Conservation (phyloP, 1,140 invertebrate genomes). For the Macrobrachium rosenbergii region DNA sequence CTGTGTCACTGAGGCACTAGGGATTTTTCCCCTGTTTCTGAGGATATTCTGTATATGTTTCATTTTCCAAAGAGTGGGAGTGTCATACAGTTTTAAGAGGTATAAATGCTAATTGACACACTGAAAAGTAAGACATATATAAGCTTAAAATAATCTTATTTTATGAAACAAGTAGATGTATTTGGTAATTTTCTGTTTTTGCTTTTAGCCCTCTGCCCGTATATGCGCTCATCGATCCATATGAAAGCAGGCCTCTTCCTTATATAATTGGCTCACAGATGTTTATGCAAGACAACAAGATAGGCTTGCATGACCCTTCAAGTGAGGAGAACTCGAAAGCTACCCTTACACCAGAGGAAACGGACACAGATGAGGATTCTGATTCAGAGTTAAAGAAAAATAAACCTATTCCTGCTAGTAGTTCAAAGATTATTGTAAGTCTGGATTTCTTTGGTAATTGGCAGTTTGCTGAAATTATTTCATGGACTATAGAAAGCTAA, state of each 20-base stretch:
- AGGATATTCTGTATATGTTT: too few relatives aligned
- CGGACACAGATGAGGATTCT: conserved; percentile 33
- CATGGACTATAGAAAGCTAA: background rate
- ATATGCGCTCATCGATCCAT: conserved; percentile 50
- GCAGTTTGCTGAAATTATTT: background rate
- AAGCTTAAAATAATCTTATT: too few relatives aligned
- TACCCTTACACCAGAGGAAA: conserved; percentile 48
- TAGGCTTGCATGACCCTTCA: conserved; percentile 43
- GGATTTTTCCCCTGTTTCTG: too few relatives aligned
- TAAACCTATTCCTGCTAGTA: conserved; percentile 43
- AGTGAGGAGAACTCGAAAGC: conserved; percentile 54
- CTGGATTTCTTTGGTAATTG: background rate
- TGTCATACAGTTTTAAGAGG: too few relatives aligned
- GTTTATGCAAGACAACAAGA: conserved; percentile 48
- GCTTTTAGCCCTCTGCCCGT: conserved; percentile 47
- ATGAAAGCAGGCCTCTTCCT: conserved; percentile 39
- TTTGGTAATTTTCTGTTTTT: background rate
- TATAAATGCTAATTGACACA: too few relatives aligned
- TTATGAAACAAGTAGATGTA: too few relatives aligned
- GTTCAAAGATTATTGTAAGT: conserved; percentile 50
- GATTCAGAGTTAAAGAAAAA: conserved; percentile 26
- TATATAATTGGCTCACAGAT: conserved; percentile 47
- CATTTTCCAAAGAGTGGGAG: too few relatives aligned
- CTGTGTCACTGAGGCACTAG: too few relatives aligned
- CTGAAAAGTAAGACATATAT: too few relatives aligned